A percentile compares a stretch with the other conserved stretches of the same genome.
Conservation (phyloP, 1,140 invertebrate species). For the Sminthurides bifidus region DNA sequence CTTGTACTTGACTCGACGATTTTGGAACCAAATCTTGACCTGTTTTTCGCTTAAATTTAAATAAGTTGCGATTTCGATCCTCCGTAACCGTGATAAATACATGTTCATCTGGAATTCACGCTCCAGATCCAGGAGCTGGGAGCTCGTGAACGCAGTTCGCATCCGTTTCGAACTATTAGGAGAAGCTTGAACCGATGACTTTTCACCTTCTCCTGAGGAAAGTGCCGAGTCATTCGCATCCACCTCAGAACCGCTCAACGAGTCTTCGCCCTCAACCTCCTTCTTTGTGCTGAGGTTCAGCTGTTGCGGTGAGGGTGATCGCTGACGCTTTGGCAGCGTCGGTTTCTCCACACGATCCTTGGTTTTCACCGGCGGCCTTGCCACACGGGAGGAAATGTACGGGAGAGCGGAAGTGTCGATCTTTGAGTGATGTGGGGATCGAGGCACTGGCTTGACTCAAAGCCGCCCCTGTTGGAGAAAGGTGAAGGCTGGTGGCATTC, state of each 20-base stretch:
- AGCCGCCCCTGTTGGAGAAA: background rate
- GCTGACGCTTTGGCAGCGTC: too few relatives aligned
- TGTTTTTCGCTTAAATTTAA: slow-evolving; percentile 75
- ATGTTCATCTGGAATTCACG: slow-evolving; percentile 45
- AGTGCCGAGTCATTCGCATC: background rate
- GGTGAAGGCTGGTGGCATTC: too few relatives aligned
- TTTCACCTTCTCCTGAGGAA: too few relatives aligned
- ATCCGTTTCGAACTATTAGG: slow-evolving; percentile 39
- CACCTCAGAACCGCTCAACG: background rate
- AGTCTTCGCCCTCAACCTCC: background rate
- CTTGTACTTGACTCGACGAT: slow-evolving; percentile 72
- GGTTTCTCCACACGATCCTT: too few relatives aligned
- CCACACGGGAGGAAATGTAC: too few relatives aligned
- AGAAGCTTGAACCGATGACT: background rate
- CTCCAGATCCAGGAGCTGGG: slow-evolving; percentile 46
- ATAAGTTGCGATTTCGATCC: slow-evolving; percentile 48
- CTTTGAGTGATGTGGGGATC: background rate
- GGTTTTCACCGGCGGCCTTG: too few relatives aligned
- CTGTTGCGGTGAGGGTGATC: too few relatives aligned
- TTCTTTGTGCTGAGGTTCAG: too few relatives aligned
- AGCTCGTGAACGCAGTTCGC: slow-evolving; percentile 47
- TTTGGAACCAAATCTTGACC: slow-evolving; percentile 69
- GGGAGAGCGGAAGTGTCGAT: too few relatives aligned
- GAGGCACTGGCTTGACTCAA: background rate
- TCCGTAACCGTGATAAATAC: slow-evolving; percentile 45